These are phyloP conservation scores for Odocoileus hemionus DNA, from an alignment of 2,113 vertebrate species.

Conservation along the genomic window DNA sequence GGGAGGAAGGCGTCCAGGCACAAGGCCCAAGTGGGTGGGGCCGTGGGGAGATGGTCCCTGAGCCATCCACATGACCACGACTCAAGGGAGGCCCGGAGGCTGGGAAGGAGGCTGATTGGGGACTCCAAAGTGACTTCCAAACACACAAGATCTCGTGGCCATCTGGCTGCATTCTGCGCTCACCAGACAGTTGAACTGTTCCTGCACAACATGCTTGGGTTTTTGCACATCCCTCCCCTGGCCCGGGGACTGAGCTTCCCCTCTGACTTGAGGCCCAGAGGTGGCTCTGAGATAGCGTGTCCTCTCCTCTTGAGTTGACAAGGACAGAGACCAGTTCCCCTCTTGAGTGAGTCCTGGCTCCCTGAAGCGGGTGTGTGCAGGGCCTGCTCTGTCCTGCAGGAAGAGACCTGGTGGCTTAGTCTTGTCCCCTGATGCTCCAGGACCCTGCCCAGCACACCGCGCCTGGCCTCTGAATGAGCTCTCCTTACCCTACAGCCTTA, in stretches of 20 bases:
- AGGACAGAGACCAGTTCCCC: not conserved
- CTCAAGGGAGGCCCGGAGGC: not conserved
- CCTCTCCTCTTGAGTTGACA: not conserved
- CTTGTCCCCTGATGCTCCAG: constrained; percentile 47
- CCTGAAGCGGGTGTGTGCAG: accelerated
- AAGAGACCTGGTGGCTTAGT: constrained; percentile 52
- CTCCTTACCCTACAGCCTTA: constrained; percentile 45
- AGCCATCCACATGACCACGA: accelerated
- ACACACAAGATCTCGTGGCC: accelerated
- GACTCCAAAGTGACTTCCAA: accelerated
- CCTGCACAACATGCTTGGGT: not conserved
- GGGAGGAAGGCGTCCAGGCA: not conserved
- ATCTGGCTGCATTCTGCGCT: accelerated
- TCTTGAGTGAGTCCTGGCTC: not conserved
- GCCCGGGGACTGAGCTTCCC: not conserved
- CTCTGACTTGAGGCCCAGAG: not conserved
- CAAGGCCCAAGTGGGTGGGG: accelerated
- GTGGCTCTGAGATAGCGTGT: not conserved
- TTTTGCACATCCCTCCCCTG: not conserved
- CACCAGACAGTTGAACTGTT: accelerated
- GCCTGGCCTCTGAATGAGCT: constrained; percentile 57
- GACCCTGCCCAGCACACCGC: constrained; percentile 45
- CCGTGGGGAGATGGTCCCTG: accelerated
- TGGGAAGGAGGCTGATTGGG: not conserved
- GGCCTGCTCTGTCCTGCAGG: accelerated